These are phyloP conservation scores for Drosophila leonis DNA, from an alignment of 2,888 invertebrate genomes.

Conservation along the genomic window DNA sequence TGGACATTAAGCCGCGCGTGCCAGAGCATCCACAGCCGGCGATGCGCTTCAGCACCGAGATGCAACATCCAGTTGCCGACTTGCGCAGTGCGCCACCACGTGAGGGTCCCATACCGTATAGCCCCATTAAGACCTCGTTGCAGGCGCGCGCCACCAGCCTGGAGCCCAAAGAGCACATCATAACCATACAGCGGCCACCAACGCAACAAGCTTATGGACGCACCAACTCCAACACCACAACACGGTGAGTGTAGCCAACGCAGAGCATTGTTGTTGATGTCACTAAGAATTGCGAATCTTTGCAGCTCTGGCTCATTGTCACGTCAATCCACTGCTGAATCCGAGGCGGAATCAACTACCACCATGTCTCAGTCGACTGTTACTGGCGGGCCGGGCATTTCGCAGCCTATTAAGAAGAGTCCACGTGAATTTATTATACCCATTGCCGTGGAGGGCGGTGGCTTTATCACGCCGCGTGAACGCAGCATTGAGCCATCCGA, in stretches of 20 bases:
- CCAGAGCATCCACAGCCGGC: constrained; percentile 78
- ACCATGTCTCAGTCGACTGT: constrained; percentile 88
- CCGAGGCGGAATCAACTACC: constrained; percentile 88
- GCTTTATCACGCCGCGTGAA: constrained; percentile 88
- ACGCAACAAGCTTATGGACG: constrained; percentile 82
- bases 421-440: constrained; percentile 96
- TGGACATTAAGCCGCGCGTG: constrained; percentile 86
- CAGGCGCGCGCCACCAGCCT: constrained; percentile 87
- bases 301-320: constrained; percentile 83
- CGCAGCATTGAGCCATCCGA: constrained; percentile 92
- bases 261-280: not conserved
- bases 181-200: constrained; percentile 88
- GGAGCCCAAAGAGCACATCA: constrained; percentile 89
- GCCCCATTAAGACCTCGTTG: constrained; percentile 80
- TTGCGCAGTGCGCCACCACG: constrained; percentile 85
- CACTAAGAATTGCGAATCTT: constrained; percentile 4
- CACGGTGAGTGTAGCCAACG: constrained; percentile 67
- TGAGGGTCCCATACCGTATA: constrained; percentile 83
- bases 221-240: constrained; percentile 83
- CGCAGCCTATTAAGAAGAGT: constrained; percentile 93
- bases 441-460: constrained; percentile 96
- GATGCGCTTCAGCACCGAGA: constrained; percentile 88
- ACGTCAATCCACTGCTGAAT: constrained; percentile 89
- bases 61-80: constrained; percentile 87
- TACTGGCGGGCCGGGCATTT: constrained; percentile 71